Conservation (phyloP, 1,140 invertebrate genomes). For the Octopus bimaculoides region DNA sequence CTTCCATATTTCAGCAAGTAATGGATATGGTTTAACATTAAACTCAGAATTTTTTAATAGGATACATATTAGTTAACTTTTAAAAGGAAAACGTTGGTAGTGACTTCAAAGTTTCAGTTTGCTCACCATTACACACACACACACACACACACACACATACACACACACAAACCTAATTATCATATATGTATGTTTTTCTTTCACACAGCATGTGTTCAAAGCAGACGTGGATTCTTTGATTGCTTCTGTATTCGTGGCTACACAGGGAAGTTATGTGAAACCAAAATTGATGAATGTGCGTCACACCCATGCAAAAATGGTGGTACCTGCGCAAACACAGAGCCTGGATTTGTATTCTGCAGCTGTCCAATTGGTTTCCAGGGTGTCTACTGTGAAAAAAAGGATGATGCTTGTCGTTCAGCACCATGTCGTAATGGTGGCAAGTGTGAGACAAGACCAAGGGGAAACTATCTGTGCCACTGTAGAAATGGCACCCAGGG, state of each 20-base stretch:
- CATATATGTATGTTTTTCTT: neutral
- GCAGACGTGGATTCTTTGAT: conserved; percentile 12
- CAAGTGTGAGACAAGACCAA: conserved; percentile 55
- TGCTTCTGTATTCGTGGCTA: conserved; percentile 20
- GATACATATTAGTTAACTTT: too few relatives aligned
- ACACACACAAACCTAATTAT: neutral
- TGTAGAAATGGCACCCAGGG: conserved; percentile 70
- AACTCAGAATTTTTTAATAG: too few relatives aligned
- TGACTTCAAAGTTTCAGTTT: too few relatives aligned
- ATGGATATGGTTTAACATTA: too few relatives aligned
- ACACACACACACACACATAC: too few relatives aligned
- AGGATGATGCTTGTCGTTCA: conserved; percentile 32
- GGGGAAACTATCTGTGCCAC: conserved; percentile 64
- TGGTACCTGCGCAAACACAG: conserved; percentile 24
- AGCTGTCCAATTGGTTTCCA: conserved; percentile 28
- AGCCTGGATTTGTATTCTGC: conserved; percentile 28
- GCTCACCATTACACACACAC: too few relatives aligned
- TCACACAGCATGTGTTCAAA: conserved; percentile 10
- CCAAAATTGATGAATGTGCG: conserved; percentile 27
- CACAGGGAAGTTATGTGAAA: conserved; percentile 25
- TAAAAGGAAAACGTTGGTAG: too few relatives aligned
- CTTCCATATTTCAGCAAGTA: too few relatives aligned
- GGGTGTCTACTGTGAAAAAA: conserved; percentile 29
- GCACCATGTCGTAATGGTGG: conserved; percentile 38
- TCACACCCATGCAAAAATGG: conserved; percentile 32